Conservation (phyloP, 2,888 invertebrate genomes). For the Entomobrya proxima region DNA sequence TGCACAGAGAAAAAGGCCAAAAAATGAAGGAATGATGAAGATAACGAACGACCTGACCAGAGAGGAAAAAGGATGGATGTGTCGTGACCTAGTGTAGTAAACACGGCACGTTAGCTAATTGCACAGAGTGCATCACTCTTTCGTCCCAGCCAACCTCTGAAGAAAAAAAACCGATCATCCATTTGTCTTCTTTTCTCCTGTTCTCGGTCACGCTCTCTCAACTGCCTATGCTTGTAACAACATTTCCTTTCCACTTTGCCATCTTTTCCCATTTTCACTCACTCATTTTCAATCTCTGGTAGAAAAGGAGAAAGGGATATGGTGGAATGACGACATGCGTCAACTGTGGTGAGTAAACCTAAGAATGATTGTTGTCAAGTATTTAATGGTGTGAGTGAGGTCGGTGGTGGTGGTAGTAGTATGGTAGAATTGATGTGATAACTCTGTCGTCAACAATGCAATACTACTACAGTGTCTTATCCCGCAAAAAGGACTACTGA, state of each 20-base stretch:
- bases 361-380: no score
- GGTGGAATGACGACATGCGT: no score
- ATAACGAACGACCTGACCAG: conserved; percentile 42
- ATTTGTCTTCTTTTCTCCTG: conserved; percentile 14
- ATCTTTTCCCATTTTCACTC: background rate
- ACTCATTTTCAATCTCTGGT: background rate
- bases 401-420: background rate
- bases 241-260: background rate
- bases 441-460: background rate
- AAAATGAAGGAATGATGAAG: conserved; percentile 6
- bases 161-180: conserved; percentile 12
- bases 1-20: background rate
- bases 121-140: conserved; percentile 50
- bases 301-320: background rate
- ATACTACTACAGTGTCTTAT: background rate
- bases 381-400: no score
- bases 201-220: background rate
- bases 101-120: conserved; percentile 59
- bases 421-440: background rate
- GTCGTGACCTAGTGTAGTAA: conserved; percentile 61
- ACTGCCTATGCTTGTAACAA: background rate
- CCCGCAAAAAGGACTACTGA: background rate
- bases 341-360: no score
- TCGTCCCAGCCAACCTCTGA: background rate
- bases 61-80: conserved; percentile 37